Conservation (phyloP, 2,888 invertebrate genomes). For the Caenorhabditis uteleia region DNA sequence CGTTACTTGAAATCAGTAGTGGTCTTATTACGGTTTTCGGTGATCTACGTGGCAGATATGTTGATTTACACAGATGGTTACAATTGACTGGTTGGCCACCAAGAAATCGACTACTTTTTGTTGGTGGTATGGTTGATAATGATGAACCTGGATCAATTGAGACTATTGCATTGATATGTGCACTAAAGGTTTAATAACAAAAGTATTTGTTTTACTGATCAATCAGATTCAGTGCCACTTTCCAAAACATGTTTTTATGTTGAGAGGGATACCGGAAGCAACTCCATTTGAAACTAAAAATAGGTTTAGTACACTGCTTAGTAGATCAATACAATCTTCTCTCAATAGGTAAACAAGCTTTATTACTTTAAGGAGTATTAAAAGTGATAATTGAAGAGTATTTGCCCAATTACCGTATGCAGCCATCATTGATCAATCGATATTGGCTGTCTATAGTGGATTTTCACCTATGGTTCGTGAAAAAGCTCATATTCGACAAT, state of each 20-base stretch:
- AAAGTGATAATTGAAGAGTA: constrained; percentile 14
- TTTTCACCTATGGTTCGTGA: constrained; percentile 34
- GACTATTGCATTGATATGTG: constrained; percentile 38
- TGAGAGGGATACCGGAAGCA: constrained; percentile 45
- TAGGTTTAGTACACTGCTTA: constrained; percentile 29
- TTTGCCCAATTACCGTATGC: constrained; percentile 45
- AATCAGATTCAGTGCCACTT: constrained; percentile 33
- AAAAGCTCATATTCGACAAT: constrained; percentile 14
- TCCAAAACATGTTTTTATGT: constrained; percentile 39
- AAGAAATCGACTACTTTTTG: constrained; percentile 37
- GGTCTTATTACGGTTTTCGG: constrained; percentile 38
- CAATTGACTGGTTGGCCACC: constrained; percentile 53
- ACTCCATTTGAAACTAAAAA: constrained; percentile 27
- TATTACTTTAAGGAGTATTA: background rate
- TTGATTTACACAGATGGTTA: constrained; percentile 46
- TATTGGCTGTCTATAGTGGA: constrained; percentile 46
- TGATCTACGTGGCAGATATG: constrained; percentile 43
- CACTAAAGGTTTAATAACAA: constrained; percentile 21
- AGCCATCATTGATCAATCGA: constrained; percentile 35
- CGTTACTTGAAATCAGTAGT: constrained; percentile 25
- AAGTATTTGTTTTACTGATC: background rate
- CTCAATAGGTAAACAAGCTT: constrained; percentile 12
- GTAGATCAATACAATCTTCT: constrained; percentile 28
- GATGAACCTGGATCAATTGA: constrained; percentile 41
- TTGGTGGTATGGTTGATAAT: constrained; percentile 43